A percentile compares a stretch with the other conserved stretches of the same genome.
phyloP scores from a whole-genome alignment of 92 coral and sea anemone species.

The Ricordea florida region DNA sequence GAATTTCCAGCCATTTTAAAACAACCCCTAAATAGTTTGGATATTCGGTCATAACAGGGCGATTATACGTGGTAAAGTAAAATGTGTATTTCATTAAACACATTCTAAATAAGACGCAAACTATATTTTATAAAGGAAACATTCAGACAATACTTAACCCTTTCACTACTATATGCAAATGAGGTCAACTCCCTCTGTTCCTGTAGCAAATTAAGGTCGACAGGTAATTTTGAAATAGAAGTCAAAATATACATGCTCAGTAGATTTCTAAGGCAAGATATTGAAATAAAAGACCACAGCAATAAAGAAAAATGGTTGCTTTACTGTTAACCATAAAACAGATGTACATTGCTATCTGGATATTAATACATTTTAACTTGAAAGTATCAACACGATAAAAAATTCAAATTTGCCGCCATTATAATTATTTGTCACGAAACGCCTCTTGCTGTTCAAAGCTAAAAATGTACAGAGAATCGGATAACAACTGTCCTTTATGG shows the following conservation, averaged over 20 bases:
- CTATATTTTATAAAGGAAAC: too few relatives aligned
- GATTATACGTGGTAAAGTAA: too few relatives aligned
- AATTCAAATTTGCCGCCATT: slow-evolving; percentile 4
- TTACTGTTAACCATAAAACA: neutral
- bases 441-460: slow-evolving; percentile 2
- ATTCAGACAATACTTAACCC: neutral
- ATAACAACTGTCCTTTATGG: neutral
- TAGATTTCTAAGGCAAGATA: neutral
- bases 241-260: slow-evolving; percentile 7
- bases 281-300: neutral
- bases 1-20: too few relatives aligned
- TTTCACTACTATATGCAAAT: slow-evolving; percentile 5
- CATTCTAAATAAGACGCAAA: too few relatives aligned
- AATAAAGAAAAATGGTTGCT: neutral
- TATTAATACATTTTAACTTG: neutral
- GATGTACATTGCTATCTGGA: neutral
- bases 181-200: slow-evolving; percentile 1
- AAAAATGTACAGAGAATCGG: neutral
- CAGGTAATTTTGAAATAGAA: neutral
- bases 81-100: too few relatives aligned
- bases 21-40: too few relatives aligned
- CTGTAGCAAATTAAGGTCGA: neutral
- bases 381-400: neutral
- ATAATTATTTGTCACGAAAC: neutral
- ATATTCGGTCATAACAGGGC: too few relatives aligned